Base-by-base conservation (phyloP, 2,113 vertebrate genomes). In the Carassius carassius region DNA sequence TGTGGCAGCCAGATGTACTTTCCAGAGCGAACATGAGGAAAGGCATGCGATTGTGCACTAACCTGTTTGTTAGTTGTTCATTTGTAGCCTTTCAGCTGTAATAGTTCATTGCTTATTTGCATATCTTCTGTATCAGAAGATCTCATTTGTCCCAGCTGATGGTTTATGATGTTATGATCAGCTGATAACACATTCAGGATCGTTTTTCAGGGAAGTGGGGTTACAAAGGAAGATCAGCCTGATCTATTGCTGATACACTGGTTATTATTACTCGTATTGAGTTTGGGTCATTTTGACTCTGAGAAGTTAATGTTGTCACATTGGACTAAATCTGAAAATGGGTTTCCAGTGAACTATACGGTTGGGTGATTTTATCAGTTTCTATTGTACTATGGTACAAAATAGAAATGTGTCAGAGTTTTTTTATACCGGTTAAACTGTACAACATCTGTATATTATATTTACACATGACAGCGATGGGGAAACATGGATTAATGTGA, bases 1-100 rank as follows among this genome's bases (percentile, higher is more conserved):
- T 73, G 56, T 70, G 74, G 62, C 63, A 58, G 32, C 60, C 63
- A 54, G 54, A 84, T 78, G 70, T 32, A 29, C 29, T 35, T 11
- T 49, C 21, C 21, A 10, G 8, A 58, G 56, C 13, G 63, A 41
- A 21, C 32, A 51, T 69, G 62, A 69, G 49, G 29, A 84, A 63
- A 51, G 3, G 17, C 74, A 21, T 19, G 49, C 49, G 0, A 1
- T 56, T 77, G 74, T 32, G 49, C 13, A 56, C 23, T 54, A 11
- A 56, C 16, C 25, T 51, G 74, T 77, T 56, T 56, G 16, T 32
- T 76, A 54, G 7, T 56, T 1, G 3, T 77, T 32, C 4, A 77
- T 25, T 54, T 3, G 8, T 76, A 32, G 32, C 4, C 9, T 9
- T 49, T n/a, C 21, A 47, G 37, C 25, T 51, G 3, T 58, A 9